Conservation (phyloP, 1,140 invertebrate genomes). For the Maconellicoccus hirsutus region DNA sequence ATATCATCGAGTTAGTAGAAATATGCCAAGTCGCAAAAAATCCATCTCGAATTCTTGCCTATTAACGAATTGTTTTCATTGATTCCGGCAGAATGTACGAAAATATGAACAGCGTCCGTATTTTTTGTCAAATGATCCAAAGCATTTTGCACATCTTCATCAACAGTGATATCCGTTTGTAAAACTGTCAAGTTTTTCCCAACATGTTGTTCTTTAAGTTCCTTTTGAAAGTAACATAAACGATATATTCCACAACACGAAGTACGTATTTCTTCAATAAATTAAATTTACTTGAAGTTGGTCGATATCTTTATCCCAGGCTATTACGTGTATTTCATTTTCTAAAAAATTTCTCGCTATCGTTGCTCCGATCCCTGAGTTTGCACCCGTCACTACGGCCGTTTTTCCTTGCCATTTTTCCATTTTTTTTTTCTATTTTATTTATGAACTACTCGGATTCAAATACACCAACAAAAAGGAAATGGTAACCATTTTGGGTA, state of each 20-base stretch:
- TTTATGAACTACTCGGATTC: no score
- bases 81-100: background rate
- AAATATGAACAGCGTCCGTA: background rate
- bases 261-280: background rate
- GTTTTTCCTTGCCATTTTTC: conserved; percentile 42
- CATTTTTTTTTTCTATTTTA: conserved; percentile 34
- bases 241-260: background rate
- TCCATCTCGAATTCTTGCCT: background rate
- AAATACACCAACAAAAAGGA: no score
- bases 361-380: conserved; percentile 42
- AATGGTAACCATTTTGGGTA: no score
- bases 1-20: background rate
- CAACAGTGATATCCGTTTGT: background rate
- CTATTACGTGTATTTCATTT: conserved; percentile 20
- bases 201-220: background rate
- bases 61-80: conserved; percentile 15
- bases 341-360: conserved; percentile 31
- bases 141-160: background rate
- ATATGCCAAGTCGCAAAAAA: background rate
- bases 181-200: background rate
- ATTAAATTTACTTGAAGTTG: conserved; percentile 21
- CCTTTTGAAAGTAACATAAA: background rate
- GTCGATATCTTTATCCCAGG: conserved; percentile 24
- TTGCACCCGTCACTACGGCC: conserved; percentile 46
- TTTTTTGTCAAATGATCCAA: background rate